Evolutionary conservation across 1,140 invertebrate genomes (phyloP).

Genomic region (Drosophila sp.): DNA sequence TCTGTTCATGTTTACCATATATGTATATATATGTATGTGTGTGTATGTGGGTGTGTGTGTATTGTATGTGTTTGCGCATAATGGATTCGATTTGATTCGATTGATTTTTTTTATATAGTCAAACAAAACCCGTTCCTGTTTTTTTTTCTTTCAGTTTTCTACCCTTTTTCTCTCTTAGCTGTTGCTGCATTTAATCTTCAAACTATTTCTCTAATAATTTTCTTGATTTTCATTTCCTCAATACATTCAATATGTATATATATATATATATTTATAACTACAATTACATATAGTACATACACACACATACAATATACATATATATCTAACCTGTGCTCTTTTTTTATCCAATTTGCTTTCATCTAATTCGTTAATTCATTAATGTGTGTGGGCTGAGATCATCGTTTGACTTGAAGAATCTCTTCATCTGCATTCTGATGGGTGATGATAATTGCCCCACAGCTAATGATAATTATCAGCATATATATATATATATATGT

Average conservation of each 20-base stretch:
- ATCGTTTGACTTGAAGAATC: not conserved
- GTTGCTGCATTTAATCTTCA: conserved; percentile 19
- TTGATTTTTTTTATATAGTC: conserved; percentile 36
- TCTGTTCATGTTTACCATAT: conserved; percentile 60
- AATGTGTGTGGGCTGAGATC: not conserved
- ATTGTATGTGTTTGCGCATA: conserved; percentile 27
- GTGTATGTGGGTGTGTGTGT: conserved; percentile 27
- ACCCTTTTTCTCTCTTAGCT: not conserved
- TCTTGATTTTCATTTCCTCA: conserved; percentile 16
- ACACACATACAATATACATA: not conserved
- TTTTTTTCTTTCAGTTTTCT: conserved; percentile 30
- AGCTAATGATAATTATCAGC: not conserved
- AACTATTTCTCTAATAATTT: conserved; percentile 39
- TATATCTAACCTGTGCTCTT: not conserved
- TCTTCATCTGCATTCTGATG: not conserved
- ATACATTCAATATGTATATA: conserved; percentile 33
- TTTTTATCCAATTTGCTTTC: not conserved
- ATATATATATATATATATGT: conserved; percentile 27
- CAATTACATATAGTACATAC: conserved; percentile 40
- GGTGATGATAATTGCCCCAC: too few species aligned
- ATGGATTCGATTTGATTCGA: conserved; percentile 24
- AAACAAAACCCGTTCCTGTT: conserved; percentile 15
- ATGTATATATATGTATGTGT: conserved; percentile 5
- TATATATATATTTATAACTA: conserved; percentile 35
- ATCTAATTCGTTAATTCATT: not conserved